phyloP scores from a whole-genome alignment of 2,888 invertebrate species.

The Leucoptera coffeella region DNA sequence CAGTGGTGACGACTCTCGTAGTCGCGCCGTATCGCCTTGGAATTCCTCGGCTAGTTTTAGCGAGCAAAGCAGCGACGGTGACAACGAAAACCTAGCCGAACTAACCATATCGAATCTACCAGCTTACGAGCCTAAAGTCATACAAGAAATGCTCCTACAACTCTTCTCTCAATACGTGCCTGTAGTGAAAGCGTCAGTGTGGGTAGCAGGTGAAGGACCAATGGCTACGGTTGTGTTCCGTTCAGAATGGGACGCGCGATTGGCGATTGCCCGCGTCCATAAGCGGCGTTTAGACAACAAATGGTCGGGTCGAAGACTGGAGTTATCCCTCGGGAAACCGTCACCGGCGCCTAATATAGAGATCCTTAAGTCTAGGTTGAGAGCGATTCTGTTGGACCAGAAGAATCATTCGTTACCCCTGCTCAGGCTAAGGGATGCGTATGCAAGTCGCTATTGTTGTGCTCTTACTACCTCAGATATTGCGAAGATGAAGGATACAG shows the following conservation, averaged over 20 bases:
- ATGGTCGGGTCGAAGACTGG: conserved; percentile 66
- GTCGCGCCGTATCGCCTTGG: conserved; percentile 37
- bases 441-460: conserved; percentile 73
- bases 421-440: conserved; percentile 75
- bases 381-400: conserved; percentile 69
- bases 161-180: conserved; percentile 32
- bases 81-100: conserved; percentile 18
- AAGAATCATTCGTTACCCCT: conserved; percentile 69
- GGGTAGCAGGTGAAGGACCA: conserved; percentile 39
- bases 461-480: conserved; percentile 67
- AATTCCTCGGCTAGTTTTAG: conserved; percentile 37
- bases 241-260: conserved; percentile 63
- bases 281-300: conserved; percentile 64
- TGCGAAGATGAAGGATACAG: conserved; percentile 70
- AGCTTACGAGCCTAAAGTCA: conserved; percentile 16
- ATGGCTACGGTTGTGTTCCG: conserved; percentile 67
- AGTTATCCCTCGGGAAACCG: conserved; percentile 61
- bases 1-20: conserved; percentile 27
- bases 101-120: conserved; percentile 39
- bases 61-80: conserved; percentile 25
- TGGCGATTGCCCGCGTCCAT: conserved; percentile 77
- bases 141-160: conserved; percentile 32
- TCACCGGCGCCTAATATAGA: conserved; percentile 58
- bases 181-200: conserved; percentile 27
- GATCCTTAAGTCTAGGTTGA: conserved; percentile 61